Evolutionary conservation across 2,797 vertebrate genomes (phyloP), one percentile per base, ranked within the genome.

Genomic region (Numenius phaeopus): DNA sequence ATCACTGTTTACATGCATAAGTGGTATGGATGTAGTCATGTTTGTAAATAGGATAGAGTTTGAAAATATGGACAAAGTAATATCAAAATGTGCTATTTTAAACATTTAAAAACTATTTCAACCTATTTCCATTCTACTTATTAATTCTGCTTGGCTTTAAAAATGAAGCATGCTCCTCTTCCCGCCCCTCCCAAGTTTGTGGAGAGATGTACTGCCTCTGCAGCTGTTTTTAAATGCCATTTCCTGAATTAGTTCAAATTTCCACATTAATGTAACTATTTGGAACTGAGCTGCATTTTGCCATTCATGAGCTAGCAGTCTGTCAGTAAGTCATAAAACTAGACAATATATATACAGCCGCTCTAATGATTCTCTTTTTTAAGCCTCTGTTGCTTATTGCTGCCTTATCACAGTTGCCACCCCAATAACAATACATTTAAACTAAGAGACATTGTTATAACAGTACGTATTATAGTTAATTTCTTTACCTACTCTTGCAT

Each of bases 261-360:
- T 89, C 78, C 62, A 59, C 80, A 52, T 66, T 34, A 23, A 69
- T 20, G 3, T 58, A 70, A 42, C 46, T 40, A 17, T 86, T 91
- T 95, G 80, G 73, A 87, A 34, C 44, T 61, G 40, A 66, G 76
- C 47, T 94, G 84, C 52, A 19, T 52, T 87, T 87, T 83, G 82
- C 61, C 57, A 47, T 85, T 76, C 47, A 23, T 20, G 77, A 89
- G 73, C 76, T 89, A 32, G 40, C 54, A 80, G 66, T n/a, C 70
- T 96, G 94, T 94, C 92, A 93, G 89, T 80, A 94, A 58, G 30
- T 90, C 66, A 86, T 78, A 81, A 71, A 96, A 78, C 32, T 10
- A 11, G 44, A 37, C 58, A 80, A 81, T 75, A 82, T 34, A 55
- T 52, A 18, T 27, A 62, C 77, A 46, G 34, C 32, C 55, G 47